Conservation (phyloP, 1,140 invertebrate genomes). For the Phortica variegata region DNA sequence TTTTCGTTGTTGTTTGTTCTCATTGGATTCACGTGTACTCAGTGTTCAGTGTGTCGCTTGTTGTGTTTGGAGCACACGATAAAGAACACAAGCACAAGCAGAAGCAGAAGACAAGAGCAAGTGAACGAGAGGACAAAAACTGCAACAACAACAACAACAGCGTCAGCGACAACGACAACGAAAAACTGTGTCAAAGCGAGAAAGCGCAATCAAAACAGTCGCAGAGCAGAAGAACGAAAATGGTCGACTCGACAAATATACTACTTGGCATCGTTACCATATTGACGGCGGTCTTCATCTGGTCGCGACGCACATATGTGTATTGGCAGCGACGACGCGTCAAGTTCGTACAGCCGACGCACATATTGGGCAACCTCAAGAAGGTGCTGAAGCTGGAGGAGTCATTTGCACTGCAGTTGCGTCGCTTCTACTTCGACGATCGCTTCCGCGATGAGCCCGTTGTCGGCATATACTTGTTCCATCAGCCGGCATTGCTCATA, state of each 20-base stretch:
- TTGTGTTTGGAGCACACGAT: too few species aligned
- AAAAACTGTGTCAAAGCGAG: too few species aligned
- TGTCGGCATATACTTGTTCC: conserved; percentile 58
- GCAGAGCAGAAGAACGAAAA: too few species aligned
- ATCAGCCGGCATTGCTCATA: conserved; percentile 59
- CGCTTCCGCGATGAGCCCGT: conserved; percentile 44
- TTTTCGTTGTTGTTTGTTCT: too few species aligned
- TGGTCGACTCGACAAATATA: conserved; percentile 45
- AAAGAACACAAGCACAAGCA: too few species aligned
- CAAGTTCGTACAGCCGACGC: conserved; percentile 47
- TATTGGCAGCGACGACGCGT: conserved; percentile 51
- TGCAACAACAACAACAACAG: not conserved
- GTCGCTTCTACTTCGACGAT: conserved; percentile 44
- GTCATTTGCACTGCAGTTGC: conserved; percentile 43
- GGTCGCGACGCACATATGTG: conserved; percentile 52
- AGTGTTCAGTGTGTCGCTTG: too few species aligned
- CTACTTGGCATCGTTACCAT: conserved; percentile 45
- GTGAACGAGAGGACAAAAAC: not conserved
- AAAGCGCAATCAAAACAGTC: too few species aligned
- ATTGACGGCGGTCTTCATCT: conserved; percentile 45
- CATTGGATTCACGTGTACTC: too few species aligned
- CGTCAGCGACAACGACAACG: not conserved
- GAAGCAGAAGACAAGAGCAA: conserved; percentile 1
- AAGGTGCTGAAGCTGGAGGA: conserved; percentile 42
- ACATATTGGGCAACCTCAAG: conserved; percentile 44